Evolutionary conservation across 2,797 vertebrate genomes (phyloP).

Genomic region (Chiroxiphia lanceolata): DNA sequence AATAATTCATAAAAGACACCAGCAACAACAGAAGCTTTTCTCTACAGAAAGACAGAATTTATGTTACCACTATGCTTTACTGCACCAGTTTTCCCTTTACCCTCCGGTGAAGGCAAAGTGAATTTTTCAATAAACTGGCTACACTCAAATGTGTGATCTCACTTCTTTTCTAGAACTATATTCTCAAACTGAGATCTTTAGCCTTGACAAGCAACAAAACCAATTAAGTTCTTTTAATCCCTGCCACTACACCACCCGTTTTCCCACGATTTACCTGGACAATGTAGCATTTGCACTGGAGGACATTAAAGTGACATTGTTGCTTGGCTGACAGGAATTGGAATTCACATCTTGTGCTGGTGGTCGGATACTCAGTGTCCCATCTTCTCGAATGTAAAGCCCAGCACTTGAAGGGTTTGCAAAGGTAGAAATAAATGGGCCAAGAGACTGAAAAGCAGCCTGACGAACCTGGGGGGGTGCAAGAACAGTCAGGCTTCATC

Average conservation of each 20-base stretch:
- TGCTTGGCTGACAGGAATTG: not conserved
- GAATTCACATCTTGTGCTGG: not conserved
- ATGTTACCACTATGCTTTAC: not conserved
- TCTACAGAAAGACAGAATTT: not conserved
- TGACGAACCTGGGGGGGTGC: constrained; percentile 81
- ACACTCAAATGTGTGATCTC: not conserved
- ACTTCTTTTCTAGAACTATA: not conserved
- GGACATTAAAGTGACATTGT: not conserved
- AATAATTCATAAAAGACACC: not conserved
- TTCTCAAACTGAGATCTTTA: constrained; percentile 38
- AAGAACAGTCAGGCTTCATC: not conserved
- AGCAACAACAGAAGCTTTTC: not conserved
- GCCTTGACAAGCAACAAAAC: not conserved
- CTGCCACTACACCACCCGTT: not conserved
- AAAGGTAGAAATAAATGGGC: constrained; percentile 92
- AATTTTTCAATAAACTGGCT: not conserved
- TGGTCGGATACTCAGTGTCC: constrained; percentile 71
- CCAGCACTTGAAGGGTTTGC: constrained; percentile 87
- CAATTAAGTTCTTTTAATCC: not conserved
- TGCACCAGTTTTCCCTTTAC: not conserved
- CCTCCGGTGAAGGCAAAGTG: not conserved
- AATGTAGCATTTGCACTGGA: not conserved
- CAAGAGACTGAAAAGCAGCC: constrained; percentile 91
- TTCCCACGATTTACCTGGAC: constrained; percentile 36
- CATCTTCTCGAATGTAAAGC: constrained; percentile 84